phyloP scores from a whole-genome alignment of 23 tunicate genomes.

The Styela clava region DNA sequence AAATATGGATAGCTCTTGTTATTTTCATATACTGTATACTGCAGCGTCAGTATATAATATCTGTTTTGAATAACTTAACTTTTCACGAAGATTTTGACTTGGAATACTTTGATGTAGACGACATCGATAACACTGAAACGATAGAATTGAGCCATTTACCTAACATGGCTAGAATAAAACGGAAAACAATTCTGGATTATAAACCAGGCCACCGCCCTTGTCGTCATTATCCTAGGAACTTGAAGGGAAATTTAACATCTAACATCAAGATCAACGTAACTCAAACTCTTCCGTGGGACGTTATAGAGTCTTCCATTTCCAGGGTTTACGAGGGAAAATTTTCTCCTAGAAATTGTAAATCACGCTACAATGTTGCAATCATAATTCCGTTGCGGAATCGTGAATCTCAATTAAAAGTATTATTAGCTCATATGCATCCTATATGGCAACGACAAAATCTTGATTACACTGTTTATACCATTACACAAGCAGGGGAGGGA shows the following conservation, averaged over 20 bases:
- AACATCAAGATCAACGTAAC: neutral
- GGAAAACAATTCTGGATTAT: neutral
- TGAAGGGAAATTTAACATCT: neutral
- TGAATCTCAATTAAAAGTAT: conserved; percentile 12
- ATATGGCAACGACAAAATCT: conserved; percentile 50
- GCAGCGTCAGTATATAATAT: neutral
- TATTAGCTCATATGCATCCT: conserved; percentile 43
- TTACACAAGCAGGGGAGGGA: conserved; percentile 19
- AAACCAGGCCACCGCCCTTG: neutral
- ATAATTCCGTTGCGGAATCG: conserved; percentile 44
- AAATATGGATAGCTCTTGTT: neutral
- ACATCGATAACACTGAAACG: neutral
- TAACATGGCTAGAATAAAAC: neutral
- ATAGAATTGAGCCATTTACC: no score
- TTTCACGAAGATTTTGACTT: neutral
- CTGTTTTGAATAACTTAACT: neutral
- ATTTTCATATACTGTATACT: neutral
- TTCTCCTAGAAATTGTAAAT: conserved; percentile 28
- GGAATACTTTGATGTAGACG: neutral
- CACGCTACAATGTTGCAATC: conserved; percentile 36
- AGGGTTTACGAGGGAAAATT: neutral
- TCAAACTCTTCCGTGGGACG: neutral
- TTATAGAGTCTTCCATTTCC: neutral
- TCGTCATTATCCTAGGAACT: neutral
- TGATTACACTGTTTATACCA: conserved; percentile 40